These are phyloP conservation scores for Sweltsa coloradensis DNA, from an alignment of 1,140 invertebrate species.

Conservation along the genomic window DNA sequence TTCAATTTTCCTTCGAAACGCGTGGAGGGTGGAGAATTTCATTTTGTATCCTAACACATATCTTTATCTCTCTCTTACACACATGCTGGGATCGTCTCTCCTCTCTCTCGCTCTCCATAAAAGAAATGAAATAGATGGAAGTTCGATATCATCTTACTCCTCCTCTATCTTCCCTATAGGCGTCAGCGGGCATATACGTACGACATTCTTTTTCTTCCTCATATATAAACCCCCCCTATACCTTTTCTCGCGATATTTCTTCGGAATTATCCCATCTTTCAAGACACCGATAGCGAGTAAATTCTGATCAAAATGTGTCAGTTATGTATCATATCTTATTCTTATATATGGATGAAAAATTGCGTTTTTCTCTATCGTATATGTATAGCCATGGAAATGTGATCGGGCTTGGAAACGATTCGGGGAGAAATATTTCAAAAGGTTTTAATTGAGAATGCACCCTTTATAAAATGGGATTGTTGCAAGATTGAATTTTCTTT, in stretches of 20 bases:
- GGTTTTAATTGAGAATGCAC: too few relatives aligned
- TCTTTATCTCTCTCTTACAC: constrained; percentile 16
- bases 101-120: constrained; percentile 17
- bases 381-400: too few relatives aligned
- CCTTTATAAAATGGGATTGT: too few relatives aligned
- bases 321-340: too few relatives aligned
- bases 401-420: too few relatives aligned
- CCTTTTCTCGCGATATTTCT: neutral
- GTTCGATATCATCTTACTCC: constrained; percentile 25
- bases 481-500: too few relatives aligned
- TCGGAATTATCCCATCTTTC: neutral
- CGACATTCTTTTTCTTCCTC: too few relatives aligned
- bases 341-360: too few relatives aligned
- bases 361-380: too few relatives aligned
- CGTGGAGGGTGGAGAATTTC: constrained; percentile 26
- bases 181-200: neutral
- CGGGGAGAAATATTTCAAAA: too few relatives aligned
- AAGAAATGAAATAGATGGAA: constrained; percentile 26
- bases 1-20: constrained; percentile 27
- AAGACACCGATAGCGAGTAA: too few relatives aligned
- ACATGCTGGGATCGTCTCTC: neutral
- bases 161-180: constrained; percentile 17
- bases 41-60: constrained; percentile 28
- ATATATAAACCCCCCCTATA: neutral
- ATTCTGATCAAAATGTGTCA: too few relatives aligned